These are phyloP conservation scores for Drosophila subpulchrella DNA, from an alignment of 1,140 invertebrate species.

Conservation along the genomic window DNA sequence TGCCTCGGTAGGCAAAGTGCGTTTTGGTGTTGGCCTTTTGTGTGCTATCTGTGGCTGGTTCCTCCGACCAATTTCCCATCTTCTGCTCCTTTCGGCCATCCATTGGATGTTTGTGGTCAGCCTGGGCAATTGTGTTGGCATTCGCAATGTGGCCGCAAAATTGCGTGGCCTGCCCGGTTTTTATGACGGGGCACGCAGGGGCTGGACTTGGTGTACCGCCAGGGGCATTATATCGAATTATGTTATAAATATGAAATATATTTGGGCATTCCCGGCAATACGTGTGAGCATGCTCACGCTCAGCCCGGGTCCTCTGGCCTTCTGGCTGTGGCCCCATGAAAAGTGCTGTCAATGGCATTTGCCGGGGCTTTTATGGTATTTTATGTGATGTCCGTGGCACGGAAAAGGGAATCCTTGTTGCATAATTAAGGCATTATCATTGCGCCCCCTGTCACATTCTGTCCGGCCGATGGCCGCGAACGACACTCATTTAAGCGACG, in stretches of 20 bases:
- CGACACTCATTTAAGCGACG: slow-evolving; percentile 37
- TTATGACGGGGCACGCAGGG: slow-evolving; percentile 47
- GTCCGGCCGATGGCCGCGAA: slow-evolving; percentile 1
- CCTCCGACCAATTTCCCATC: slow-evolving; percentile 4
- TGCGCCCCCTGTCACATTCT: slow-evolving; percentile 12
- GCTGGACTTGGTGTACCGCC: slow-evolving; percentile 20
- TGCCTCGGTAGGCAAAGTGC: slow-evolving; percentile 77
- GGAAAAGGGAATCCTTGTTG: slow-evolving; percentile 47
- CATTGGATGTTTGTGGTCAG: slow-evolving; percentile 58
- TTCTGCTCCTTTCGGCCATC: slow-evolving; percentile 12
- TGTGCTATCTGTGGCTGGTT: slow-evolving; percentile 26
- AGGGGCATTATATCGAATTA: slow-evolving; percentile 77
- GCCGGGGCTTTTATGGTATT: slow-evolving; percentile 67
- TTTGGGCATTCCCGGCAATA: slow-evolving; percentile 51
- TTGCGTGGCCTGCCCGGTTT: slow-evolving; percentile 65
- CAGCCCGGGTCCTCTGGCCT: not conserved
- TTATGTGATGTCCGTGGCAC: slow-evolving; percentile 62
- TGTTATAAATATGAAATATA: slow-evolving; percentile 82
- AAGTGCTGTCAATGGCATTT: slow-evolving; percentile 56
- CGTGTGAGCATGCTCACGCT: slow-evolving; percentile 59
- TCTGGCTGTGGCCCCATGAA: slow-evolving; percentile 37
- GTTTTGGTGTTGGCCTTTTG: slow-evolving; percentile 72
- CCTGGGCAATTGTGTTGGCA: slow-evolving; percentile 56
- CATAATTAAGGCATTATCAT: slow-evolving; percentile 69
- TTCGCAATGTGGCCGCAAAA: slow-evolving; percentile 73